Percentiles rank a stretch among this genome's conserved stretches.
Evolutionary conservation across 2,113 vertebrate species (phyloP).

Genomic region (Pygoscelis adeliae): DNA sequence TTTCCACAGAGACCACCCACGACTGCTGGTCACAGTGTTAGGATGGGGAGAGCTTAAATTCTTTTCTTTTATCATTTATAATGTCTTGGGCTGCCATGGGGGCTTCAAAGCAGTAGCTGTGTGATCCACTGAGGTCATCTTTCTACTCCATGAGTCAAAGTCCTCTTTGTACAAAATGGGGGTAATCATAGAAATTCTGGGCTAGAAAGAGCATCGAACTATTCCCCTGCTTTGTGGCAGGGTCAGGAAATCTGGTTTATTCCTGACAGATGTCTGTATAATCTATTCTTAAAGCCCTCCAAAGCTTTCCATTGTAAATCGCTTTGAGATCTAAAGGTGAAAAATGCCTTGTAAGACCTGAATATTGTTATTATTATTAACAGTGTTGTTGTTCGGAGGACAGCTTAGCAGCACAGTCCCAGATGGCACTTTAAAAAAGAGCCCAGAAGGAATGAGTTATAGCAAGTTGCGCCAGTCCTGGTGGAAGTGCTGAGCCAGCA

Average conservation of each 20-base stretch:
- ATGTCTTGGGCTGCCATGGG: background rate
- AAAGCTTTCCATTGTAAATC: conserved; percentile 48
- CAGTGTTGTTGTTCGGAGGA: conserved; percentile 38
- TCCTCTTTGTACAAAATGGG: background rate
- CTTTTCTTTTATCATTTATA: background rate
- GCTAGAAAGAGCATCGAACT: background rate
- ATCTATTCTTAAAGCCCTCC: conserved; percentile 31
- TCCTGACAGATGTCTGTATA: conserved; percentile 68
- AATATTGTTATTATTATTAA: conserved; percentile 63
- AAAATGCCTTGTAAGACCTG: conserved; percentile 54
- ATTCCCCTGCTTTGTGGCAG: conserved; percentile 2
- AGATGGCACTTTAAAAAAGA: conserved; percentile 37
- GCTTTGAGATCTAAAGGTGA: conserved; percentile 52
- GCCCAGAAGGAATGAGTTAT: conserved; percentile 49
- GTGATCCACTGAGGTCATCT: background rate
- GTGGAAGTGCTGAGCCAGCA: conserved; percentile 37
- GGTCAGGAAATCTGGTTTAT: conserved; percentile 59
- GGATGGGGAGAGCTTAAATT: background rate
- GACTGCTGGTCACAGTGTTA: background rate
- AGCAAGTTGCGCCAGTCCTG: background rate
- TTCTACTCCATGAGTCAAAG: background rate
- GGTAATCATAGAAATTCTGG: background rate
- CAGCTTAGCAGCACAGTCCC: conserved; percentile 54
- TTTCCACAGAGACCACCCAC: background rate
- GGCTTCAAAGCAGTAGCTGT: background rate